Evolutionary conservation across 2,797 vertebrate species (phyloP), one percentile per base, ranked within the genome.

Genomic region (Myotis daubentonii): DNA sequence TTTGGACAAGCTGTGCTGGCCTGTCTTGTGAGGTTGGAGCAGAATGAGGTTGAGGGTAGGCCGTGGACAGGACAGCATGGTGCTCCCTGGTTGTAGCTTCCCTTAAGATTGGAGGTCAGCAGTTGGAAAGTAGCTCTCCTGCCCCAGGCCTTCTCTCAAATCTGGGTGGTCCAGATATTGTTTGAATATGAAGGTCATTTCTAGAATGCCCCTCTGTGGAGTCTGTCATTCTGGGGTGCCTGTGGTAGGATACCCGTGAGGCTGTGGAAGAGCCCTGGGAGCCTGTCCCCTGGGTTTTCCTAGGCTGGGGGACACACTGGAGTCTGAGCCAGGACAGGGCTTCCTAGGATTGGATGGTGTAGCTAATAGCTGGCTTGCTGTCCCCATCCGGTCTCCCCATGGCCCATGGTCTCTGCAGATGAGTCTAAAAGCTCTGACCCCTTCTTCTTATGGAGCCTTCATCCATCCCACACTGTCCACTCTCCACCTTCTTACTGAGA

Each of bases 131-230:
- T 47, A 47, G 38, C 47, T 51, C 3, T 93, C n/a, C n/a, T 65
- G 38, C 87, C 71, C 25, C 33, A 65, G 51, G 51, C 82, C 66
- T 92, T 83, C 72, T 85, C 41, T 75, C 41, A 70, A 13, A 83
- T 89, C 47, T 28, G 20, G 36, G 62, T 82, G 81, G 68, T 95
- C 57, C 51, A 91, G 66, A 49, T 91, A 87, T 53, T 75, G 60
- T 68, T 79, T 80, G 87, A 84, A 28, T 81, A 30, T 82, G 84
- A 91, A 95, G 87, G 66, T 86, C 87, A 85, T 78, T 82, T 91
- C 25, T 10, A 74, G 90, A 87, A 71, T 20, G 17, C 79, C 53
- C 20, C 51, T 93, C 74, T 93, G 53, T 95, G 51, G 66, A 10
- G 36, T 75, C 65, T 90, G 86, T 55, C 23, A 4, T 83, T 49